Evolutionary conservation across 2,888 invertebrate genomes (phyloP).

Genomic region (Xestoiulus laeticollis): DNA sequence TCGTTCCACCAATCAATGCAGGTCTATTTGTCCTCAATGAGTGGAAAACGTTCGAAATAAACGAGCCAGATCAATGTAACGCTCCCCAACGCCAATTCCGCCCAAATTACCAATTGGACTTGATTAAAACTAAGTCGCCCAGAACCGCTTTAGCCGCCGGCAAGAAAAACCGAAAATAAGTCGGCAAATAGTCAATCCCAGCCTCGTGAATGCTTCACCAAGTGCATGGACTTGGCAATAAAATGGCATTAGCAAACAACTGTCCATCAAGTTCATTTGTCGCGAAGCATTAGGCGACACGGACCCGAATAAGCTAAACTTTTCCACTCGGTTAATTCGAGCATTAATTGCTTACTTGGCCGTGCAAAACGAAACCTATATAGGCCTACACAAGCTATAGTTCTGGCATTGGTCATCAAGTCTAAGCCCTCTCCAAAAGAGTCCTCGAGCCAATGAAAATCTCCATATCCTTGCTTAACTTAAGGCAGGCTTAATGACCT

Average conservation of each 20-base stretch:
- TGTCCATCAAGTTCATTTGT: conserved; percentile 37
- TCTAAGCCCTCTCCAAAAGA: not conserved
- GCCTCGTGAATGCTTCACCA: not conserved
- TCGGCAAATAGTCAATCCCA: conserved; percentile 11
- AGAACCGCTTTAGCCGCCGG: conserved; percentile 16
- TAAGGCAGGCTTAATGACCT: not conserved
- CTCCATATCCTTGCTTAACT: not conserved
- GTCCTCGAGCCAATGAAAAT: not conserved
- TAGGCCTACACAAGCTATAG: not conserved
- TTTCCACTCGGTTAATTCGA: conserved; percentile 33
- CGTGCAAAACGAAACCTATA: not conserved
- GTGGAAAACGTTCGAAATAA: not conserved
- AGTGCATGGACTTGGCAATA: conserved; percentile 19
- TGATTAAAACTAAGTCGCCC: conserved; percentile 24
- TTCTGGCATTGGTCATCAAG: not conserved
- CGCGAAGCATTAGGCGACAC: conserved; percentile 21
- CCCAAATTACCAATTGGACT: conserved; percentile 34
- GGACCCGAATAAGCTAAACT: conserved; percentile 19
- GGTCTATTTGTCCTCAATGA: conserved; percentile 29
- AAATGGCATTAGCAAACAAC: conserved; percentile 34
- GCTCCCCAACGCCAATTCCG: not conserved
- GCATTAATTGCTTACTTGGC: conserved; percentile 29
- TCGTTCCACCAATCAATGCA: conserved; percentile 7
- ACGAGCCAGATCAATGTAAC: conserved; percentile 34
- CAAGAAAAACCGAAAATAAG: conserved; percentile 31